Evolutionary conservation across 1,140 invertebrate genomes (phyloP).

Genomic region (Hylyphantes graminicola): DNA sequence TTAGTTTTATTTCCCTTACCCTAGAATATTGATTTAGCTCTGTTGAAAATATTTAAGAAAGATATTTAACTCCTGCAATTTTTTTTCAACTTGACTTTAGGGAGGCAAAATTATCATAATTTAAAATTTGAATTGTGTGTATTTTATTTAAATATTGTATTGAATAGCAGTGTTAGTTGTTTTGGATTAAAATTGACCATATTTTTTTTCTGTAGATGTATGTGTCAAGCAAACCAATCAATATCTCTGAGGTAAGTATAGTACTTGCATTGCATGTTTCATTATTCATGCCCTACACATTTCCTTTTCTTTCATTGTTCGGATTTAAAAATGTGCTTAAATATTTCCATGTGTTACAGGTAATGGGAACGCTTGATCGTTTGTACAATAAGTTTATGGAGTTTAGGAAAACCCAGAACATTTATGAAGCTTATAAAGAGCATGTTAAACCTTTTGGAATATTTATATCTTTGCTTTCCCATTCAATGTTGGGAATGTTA

Average conservation of each 20-base stretch:
- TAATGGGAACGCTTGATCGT: constrained; percentile 8
- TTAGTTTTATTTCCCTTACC: no score
- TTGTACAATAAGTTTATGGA: constrained; percentile 11
- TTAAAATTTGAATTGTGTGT: no score
- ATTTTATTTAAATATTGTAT: no score
- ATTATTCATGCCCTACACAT: not conserved
- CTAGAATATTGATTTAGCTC: no score
- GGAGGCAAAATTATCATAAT: no score
- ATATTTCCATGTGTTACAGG: constrained; percentile 8
- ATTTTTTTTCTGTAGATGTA: constrained; percentile 21
- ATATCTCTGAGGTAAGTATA: constrained; percentile 17
- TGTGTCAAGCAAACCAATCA: constrained; percentile 28
- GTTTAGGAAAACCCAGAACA: not conserved
- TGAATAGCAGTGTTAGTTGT: no score
- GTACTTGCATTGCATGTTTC: not conserved
- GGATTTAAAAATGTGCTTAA: not conserved
- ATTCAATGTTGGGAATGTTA: constrained; percentile 15
- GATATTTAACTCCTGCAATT: no score
- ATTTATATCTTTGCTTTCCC: constrained; percentile 16
- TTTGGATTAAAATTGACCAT: no score
- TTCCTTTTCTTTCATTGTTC: not conserved
- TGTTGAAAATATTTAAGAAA: no score
- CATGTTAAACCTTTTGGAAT: constrained; percentile 29
- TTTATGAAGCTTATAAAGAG: constrained; percentile 10
- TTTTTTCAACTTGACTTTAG: no score